Evolutionary conservation across 2,113 vertebrate species (phyloP), one percentile per base, ranked within the genome.

Genomic region (Zosterops borbonicus): DNA sequence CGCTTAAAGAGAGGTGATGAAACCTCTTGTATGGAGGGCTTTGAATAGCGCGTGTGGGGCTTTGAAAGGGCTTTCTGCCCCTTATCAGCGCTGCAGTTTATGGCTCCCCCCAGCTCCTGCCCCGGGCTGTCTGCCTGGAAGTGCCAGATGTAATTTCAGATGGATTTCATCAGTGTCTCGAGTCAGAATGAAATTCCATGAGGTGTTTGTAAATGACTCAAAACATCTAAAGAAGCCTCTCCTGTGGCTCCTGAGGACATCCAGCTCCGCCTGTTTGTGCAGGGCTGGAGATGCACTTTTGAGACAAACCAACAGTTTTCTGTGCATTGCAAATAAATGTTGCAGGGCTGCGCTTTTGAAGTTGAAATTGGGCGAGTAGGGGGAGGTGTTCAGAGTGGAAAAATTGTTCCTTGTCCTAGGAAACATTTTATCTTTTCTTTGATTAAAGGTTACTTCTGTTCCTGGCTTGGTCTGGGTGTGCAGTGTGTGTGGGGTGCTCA

Each of bases 131-230:
- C 58, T 88, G 85, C 68, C 77, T 95, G 90, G 73, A 87, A 93
- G 81, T 83, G 80, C 80, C 94, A 67, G 80, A n/a, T 94, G 73
- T 65, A 83, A 89, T 91, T 91, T 81, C 80, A 73, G 71, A 63
- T 60, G 73, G 68, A 9, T 95, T 86, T 94, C 83, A 71, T 77
- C 68, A 46, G 60, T 11, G 73, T 12, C 75, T 71, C 63, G 3
- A 17, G 55, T 80, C 85, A 56, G 93, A 90, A 88, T 82, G 68
- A 71, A 87, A 81, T 95, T 89, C 91, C 49, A 87, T 3, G 33
- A 56, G 69, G 59, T 90, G 50, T 70, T 86, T 90, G 90, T 80
- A 76, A 76, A 80, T 85, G 67, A 90, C 87, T 90, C 59, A 24
- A 22, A 85, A 70, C 42, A 62, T 41, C 33, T n/a, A 56, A 88